Evolutionary conservation across 1,140 invertebrate species (phyloP).

Genomic region (Elymnias hypermnestra): DNA sequence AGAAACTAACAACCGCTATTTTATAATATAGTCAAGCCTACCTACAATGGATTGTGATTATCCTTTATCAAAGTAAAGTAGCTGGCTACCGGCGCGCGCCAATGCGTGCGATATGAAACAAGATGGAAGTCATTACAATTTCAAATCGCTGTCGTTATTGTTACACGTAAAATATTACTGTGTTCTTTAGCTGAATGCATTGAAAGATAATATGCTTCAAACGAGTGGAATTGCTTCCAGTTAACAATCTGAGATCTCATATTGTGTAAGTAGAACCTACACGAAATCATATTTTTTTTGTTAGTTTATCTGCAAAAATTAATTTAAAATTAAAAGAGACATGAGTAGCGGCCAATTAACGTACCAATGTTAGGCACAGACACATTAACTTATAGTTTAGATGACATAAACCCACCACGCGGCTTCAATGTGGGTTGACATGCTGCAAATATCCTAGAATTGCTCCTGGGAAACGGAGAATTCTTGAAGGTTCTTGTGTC

Average conservation of each 20-base stretch:
- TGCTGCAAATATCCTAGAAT: too few species aligned
- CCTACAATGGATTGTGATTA: conserved; percentile 5
- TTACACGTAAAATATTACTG: conserved; percentile 22
- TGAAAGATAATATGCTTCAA: not conserved
- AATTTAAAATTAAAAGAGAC: too few species aligned
- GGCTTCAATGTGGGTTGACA: too few species aligned
- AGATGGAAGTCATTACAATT: conserved; percentile 31
- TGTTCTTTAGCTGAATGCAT: not conserved
- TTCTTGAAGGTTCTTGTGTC: too few species aligned
- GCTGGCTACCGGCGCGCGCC: conserved; percentile 29
- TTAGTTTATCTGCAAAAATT: not conserved
- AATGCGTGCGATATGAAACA: conserved; percentile 28
- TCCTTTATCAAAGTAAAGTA: conserved; percentile 11
- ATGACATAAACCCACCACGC: too few species aligned
- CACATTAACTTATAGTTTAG: too few species aligned
- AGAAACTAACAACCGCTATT: too few species aligned
- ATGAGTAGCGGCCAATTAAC: too few species aligned
- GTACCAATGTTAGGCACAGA: too few species aligned
- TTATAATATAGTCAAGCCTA: not conserved
- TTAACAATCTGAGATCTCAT: too few species aligned
- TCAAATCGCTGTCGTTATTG: conserved; percentile 37
- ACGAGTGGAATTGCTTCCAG: not conserved
- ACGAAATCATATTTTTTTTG: not conserved
- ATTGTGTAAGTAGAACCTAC: too few species aligned
- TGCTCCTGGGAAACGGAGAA: too few species aligned